Conservation (phyloP, 1,140 invertebrate genomes). For the Microvelia longipes region DNA sequence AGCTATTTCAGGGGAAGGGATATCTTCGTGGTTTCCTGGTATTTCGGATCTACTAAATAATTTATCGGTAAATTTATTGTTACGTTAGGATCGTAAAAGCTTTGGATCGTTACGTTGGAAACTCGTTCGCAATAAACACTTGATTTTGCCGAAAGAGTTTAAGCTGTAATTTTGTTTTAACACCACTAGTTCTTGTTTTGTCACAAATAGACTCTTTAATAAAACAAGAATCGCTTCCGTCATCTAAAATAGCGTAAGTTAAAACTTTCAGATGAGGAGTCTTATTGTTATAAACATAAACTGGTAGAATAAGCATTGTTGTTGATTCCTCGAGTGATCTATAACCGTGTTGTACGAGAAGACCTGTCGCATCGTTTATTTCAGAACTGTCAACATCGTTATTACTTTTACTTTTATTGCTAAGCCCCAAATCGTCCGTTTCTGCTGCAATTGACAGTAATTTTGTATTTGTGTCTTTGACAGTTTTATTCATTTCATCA, state of each 20-base stretch:
- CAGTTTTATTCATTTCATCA: not conserved
- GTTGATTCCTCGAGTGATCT: not conserved
- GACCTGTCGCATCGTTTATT: not conserved
- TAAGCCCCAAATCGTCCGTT: too few relatives aligned
- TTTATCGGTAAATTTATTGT: not conserved
- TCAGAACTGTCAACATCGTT: not conserved
- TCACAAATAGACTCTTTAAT: not conserved
- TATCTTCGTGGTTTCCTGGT: slow-evolving; percentile 28
- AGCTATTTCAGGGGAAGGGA: slow-evolving; percentile 8
- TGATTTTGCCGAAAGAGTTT: not conserved
- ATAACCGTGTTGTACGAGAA: not conserved
- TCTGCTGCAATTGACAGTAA: not conserved
- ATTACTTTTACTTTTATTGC: not conserved
- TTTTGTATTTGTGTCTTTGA: not conserved
- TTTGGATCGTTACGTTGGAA: not conserved
- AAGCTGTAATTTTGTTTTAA: not conserved
- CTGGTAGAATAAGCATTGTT: not conserved
- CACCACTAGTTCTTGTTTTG: not conserved
- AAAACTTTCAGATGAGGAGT: not conserved
- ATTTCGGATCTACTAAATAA: not conserved
- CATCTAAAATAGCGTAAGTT: not conserved
- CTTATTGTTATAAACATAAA: not conserved
- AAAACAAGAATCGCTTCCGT: not conserved
- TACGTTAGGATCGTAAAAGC: not conserved
- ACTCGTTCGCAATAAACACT: not conserved